Evolutionary conservation across 2,888 invertebrate genomes (phyloP), one percentile per base, ranked within the genome.

Genomic region (Meandrusa payeni): DNA sequence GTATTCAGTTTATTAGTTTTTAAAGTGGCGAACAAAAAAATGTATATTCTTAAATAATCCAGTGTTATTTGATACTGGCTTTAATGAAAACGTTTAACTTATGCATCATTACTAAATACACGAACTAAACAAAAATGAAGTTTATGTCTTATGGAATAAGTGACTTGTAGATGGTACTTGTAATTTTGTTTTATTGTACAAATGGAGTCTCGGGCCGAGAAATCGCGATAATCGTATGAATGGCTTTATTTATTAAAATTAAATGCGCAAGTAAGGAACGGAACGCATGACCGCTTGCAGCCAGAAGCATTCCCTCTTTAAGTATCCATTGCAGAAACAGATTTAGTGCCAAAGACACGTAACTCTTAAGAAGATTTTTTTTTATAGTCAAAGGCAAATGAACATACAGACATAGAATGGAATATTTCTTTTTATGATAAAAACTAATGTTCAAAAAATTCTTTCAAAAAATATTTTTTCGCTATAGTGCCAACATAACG

Each of bases 191-290:
- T 52, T 42, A 48, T 45, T 32, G 45, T 45, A 54, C 52, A 57
- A 60, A 61, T 54, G 56, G 55, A 41, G 48, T 51, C 52, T 57
- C 53, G 47, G 48, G 47, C 52, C 51, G 53, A 56, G 58, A 60
- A 61, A 62, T 60, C 58, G 59, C 64, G 71, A 67, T 73, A 65
- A 67, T 67, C 57, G 61, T 57, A 51, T 48, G 63, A 65, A 75
- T 66, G 70, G 64, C 68, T 68, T 66, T 68, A 71, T 72, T 72
- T 70, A 69, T 72, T 70, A 67, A 69, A 65, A 66, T 69, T 68
- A 64, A 65, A 62, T 55, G 54, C 57, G 59, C 57, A 46, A 59
- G 46, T 52, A 50, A 55, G 51, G 55, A 29, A 41, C 11, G 55
- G 59, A 43, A 57, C 54, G 63, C 58, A 67, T 66, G 64, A 44